Percentiles rank a stretch among this genome's conserved stretches.
Evolutionary conservation across 2,888 invertebrate genomes (phyloP).

Genomic region (Volucella bombylans): DNA sequence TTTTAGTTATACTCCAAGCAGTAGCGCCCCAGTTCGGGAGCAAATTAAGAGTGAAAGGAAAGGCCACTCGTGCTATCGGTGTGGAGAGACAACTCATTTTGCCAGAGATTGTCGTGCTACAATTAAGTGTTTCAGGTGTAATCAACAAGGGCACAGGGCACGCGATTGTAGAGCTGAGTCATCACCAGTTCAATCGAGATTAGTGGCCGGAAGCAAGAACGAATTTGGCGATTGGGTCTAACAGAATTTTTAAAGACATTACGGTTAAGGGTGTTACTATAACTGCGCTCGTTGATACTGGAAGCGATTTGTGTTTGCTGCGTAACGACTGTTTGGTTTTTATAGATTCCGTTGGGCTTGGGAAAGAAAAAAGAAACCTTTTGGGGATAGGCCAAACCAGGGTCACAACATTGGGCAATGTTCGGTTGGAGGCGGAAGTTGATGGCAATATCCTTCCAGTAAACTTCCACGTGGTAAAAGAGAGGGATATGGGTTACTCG

Average conservation of each 20-base stretch:
- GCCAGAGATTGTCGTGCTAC: too few relatives aligned
- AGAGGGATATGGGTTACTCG: conserved; percentile 20
- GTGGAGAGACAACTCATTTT: too few relatives aligned
- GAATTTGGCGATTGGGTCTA: neutral
- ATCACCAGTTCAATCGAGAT: neutral
- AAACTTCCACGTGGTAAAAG: conserved; percentile 22
- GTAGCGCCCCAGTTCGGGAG: too few relatives aligned
- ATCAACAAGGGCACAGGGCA: conserved; percentile 29
- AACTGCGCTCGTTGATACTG: conserved; percentile 30
- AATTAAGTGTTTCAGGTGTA: conserved; percentile 7
- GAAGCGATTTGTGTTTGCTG: conserved; percentile 26
- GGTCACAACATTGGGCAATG: conserved; percentile 18
- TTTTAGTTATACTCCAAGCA: too few relatives aligned
- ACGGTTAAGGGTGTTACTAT: conserved; percentile 2
- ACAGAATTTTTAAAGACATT: conserved; percentile 21
- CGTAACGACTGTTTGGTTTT: neutral
- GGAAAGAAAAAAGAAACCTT: conserved; percentile 3
- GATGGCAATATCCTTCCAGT: neutral
- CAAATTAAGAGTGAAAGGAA: too few relatives aligned
- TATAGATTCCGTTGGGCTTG: neutral
- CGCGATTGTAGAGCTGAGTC: conserved; percentile 14
- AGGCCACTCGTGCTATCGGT: too few relatives aligned
- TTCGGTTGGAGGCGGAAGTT: neutral
- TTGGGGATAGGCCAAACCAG: conserved; percentile 4
- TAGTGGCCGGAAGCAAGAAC: neutral